Conservation (phyloP, 2,888 invertebrate genomes). For the Deilephila elpenor region DNA sequence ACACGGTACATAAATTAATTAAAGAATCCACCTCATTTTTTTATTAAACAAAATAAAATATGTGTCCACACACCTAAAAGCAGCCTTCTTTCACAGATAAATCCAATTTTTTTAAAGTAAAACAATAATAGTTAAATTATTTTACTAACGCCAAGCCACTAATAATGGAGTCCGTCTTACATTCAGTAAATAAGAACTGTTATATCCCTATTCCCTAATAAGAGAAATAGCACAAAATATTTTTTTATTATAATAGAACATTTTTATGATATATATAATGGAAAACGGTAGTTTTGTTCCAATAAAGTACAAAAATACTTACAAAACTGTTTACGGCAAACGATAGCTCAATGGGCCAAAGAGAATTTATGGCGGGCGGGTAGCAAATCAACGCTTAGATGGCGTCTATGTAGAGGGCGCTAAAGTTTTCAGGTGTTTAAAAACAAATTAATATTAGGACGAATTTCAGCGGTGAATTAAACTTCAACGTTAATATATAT, state of each 20-base stretch:
- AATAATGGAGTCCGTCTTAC: slow-evolving; percentile 70
- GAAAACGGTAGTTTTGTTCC: slow-evolving; percentile 29
- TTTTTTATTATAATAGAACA: background rate
- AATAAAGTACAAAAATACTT: slow-evolving; percentile 60
- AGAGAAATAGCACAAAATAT: background rate
- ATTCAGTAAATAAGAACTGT: slow-evolving; percentile 41
- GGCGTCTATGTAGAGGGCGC: slow-evolving; percentile 83
- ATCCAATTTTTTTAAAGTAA: background rate
- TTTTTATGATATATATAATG: slow-evolving; percentile 31
- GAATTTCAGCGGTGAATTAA: background rate
- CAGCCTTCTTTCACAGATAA: background rate
- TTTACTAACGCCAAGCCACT: slow-evolving; percentile 58
- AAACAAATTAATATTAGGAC: background rate
- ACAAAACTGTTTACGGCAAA: slow-evolving; percentile 79
- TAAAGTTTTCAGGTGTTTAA: slow-evolving; percentile 29
- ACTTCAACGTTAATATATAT: no score
- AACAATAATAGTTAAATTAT: slow-evolving; percentile 28
- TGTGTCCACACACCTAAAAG: background rate
- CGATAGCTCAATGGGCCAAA: slow-evolving; percentile 64
- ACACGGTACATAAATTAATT: slow-evolving; percentile 1
- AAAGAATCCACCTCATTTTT: background rate
- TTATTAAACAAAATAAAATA: background rate
- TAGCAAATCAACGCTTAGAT: slow-evolving; percentile 60
- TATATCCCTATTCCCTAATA: background rate
- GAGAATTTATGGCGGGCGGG: slow-evolving; percentile 77